phyloP scores from a whole-genome alignment of 2,797 vertebrate species.

The Leucoraja ocellata region DNA sequence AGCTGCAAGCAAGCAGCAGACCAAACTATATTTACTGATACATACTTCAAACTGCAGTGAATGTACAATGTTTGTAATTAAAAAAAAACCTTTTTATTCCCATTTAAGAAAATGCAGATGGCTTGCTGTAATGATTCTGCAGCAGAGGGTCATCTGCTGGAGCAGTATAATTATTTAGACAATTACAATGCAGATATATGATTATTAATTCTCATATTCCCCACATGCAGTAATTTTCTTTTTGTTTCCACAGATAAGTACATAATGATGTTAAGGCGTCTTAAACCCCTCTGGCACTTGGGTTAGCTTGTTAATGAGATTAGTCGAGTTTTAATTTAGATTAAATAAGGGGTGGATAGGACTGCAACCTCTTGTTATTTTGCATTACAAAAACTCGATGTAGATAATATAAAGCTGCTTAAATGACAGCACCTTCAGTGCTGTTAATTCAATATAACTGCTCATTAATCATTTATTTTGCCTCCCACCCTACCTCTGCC shows the following conservation, averaged over 20 bases:
- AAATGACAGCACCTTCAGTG: constrained; percentile 49
- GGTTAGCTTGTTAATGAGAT: constrained; percentile 57
- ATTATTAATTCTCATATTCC: constrained; percentile 45
- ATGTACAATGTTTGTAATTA: neutral
- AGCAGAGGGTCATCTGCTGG: constrained; percentile 31
- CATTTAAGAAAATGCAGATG: constrained; percentile 15
- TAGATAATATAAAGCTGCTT: constrained; percentile 51
- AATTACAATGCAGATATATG: constrained; percentile 50
- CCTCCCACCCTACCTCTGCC: neutral
- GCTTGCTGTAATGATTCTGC: constrained; percentile 21
- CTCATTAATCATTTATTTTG: constrained; percentile 44
- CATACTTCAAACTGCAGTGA: neutral
- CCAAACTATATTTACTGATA: neutral
- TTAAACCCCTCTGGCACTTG: constrained; percentile 47
- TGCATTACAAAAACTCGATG: constrained; percentile 48
- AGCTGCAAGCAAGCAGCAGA: neutral
- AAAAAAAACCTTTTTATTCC: neutral
- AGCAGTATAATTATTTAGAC: constrained; percentile 46
- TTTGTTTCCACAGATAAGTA: constrained; percentile 47
- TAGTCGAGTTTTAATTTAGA: constrained; percentile 56
- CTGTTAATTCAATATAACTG: constrained; percentile 51
- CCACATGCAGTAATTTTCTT: constrained; percentile 42
- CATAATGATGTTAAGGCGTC: constrained; percentile 49
- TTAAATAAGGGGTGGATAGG: constrained; percentile 53
- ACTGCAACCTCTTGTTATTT: constrained; percentile 47